phyloP scores from a whole-genome alignment of 1,140 invertebrate species.

The Bombus cullumanus region DNA sequence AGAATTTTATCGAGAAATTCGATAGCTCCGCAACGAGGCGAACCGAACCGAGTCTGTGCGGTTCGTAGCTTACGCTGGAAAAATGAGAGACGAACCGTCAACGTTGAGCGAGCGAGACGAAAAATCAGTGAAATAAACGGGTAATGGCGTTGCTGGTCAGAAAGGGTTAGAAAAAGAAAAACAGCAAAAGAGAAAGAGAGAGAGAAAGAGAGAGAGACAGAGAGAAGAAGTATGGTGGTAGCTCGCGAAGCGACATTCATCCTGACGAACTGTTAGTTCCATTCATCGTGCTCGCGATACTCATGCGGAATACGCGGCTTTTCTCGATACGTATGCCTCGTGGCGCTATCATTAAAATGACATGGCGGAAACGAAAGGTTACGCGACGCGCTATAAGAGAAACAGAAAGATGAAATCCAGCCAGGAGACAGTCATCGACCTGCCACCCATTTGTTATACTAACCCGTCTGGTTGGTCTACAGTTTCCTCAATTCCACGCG shows the following conservation, averaged over 20 bases:
- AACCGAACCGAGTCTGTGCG: conserved; percentile 35
- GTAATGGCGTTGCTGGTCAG: background rate
- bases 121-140: conserved; percentile 15
- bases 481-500: conserved; percentile 48
- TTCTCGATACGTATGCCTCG: conserved; percentile 63
- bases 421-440: conserved; percentile 58
- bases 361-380: conserved; percentile 59
- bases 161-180: background rate
- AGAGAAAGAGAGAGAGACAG: background rate
- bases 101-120: conserved; percentile 4
- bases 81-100: conserved; percentile 28
- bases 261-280: conserved; percentile 72
- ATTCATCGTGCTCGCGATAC: conserved; percentile 72
- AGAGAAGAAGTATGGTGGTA: background rate
- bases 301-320: conserved; percentile 50
- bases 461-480: conserved; percentile 2
- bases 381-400: conserved; percentile 28
- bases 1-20: conserved; percentile 66
- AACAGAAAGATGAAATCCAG: conserved; percentile 39
- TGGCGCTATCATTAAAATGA: conserved; percentile 73
- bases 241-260: conserved; percentile 66
- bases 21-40: conserved; percentile 57
- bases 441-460: background rate
- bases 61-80: conserved; percentile 36
- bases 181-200: background rate